Percentiles rank a stretch among this genome's conserved stretches.
phyloP scores from a whole-genome alignment of 2,113 vertebrate genomes.

The Atractosteus spatula region DNA sequence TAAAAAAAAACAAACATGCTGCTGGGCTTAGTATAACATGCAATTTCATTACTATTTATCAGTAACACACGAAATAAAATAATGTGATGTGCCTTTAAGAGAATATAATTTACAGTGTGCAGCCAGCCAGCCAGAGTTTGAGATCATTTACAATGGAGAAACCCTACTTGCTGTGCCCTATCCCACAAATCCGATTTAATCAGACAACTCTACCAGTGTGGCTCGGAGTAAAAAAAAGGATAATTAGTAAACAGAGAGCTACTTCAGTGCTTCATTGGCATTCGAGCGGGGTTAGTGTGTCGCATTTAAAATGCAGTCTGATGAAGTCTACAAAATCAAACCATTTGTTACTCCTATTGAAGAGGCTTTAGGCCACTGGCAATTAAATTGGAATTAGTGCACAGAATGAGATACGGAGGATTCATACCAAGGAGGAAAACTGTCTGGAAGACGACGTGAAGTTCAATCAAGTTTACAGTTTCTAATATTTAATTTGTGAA shows the following conservation, averaged over 20 bases:
- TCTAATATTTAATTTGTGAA: conserved; percentile 49
- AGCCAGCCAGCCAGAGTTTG: conserved; percentile 71
- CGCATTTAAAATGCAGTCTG: conserved; percentile 99
- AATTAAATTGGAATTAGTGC: conserved; percentile 99
- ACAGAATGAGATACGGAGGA: conserved; percentile 98
- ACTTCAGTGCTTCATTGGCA: conserved; percentile 98
- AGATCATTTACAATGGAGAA: conserved; percentile 88
- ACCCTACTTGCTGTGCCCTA: conserved; percentile 82
- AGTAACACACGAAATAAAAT: conserved; percentile 19
- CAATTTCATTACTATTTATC: conserved; percentile 1
- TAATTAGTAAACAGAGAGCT: conserved; percentile 99
- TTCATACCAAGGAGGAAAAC: conserved; percentile 96
- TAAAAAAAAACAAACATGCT: conserved; percentile 2
- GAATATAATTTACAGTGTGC: conserved; percentile 87
- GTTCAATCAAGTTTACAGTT: conserved; percentile 72
- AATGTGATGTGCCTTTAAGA: conserved; percentile 67
- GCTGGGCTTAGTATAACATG: conserved; percentile 48
- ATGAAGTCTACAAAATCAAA: conserved; percentile 99
- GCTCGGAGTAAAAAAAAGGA: conserved; percentile 94
- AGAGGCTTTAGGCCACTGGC: conserved; percentile 99
- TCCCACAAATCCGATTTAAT: conserved; percentile 98
- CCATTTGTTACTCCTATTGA: conserved; percentile 99
- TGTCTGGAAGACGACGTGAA: conserved; percentile 63
- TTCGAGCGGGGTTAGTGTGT: conserved; percentile 99
- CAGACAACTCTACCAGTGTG: conserved; percentile 96